Base-by-base conservation (phyloP, 2,888 invertebrate genomes). In the Hesperia comma region DNA sequence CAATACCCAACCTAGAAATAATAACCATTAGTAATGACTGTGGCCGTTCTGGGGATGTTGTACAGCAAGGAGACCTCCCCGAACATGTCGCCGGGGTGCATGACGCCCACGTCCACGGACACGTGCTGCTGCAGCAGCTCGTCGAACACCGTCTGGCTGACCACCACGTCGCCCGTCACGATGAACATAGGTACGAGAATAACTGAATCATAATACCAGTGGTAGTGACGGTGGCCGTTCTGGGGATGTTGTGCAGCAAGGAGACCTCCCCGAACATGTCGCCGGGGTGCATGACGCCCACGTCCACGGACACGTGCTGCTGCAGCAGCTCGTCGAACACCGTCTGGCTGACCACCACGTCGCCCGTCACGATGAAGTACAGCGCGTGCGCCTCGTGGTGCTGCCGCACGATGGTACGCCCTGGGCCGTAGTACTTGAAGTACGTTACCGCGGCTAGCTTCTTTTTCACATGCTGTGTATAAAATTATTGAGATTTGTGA, bases 261-360 rank as follows among this genome's bases (percentile, higher is more conserved):
- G 95, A 94, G n/a, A 95, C 93, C 82, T 95, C 95, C 0, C 95
- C 96, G 74, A 95, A 95, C 90, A 94, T 94, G 63, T 94, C 94
- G 0, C 95, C 95, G 0, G 93, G 71, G 26, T 89, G 90, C 83
- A 95, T 89, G 0, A 78, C 78, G 6, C 94, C 94, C 8, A 94
- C 83, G 15, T 94, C 92, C 17, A 89, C 83, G 0, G 90, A 90
- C 0, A 92, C 77, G 55, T 84, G 74, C 74, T 90, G 81, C 15
- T 93, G 87, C 1, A 93, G 76, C 26, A 94, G 76, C 63, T 91
- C 90, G 71, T 95, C 95, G 67, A 79, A 93, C 0, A 89, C 77
- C 74, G 87, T 81, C 67, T 93, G 93, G 54, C 92, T 93, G 64
- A 95, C 89, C 7, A 77, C 78, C 10, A 92, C 81, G 53, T 91